Evolutionary conservation across 2,113 vertebrate species (phyloP).

Genomic region (Arenaria interpres): DNA sequence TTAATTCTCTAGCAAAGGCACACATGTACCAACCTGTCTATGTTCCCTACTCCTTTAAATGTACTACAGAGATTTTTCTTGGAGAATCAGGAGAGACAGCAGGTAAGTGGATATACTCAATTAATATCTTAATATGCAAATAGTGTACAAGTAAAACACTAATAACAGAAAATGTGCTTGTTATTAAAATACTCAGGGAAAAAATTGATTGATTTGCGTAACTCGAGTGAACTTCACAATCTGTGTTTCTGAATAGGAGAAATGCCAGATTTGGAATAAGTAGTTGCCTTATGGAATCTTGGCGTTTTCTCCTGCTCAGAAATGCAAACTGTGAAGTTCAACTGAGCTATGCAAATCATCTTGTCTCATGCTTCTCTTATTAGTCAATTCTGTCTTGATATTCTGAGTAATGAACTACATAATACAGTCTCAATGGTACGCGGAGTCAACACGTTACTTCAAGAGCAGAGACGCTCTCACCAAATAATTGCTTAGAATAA

Average conservation of each 20-base stretch:
- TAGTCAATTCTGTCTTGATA: constrained; percentile 42
- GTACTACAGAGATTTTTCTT: not conserved
- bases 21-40: constrained; percentile 25
- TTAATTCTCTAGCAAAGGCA: constrained; percentile 16
- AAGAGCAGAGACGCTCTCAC: not conserved
- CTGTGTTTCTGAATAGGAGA: constrained; percentile 60
- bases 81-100: not conserved
- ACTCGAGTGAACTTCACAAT: constrained; percentile 51
- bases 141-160: not conserved
- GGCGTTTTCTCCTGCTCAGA: constrained; percentile 55
- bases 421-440: not conserved
- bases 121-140: not conserved
- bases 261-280: constrained; percentile 64
- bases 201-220: constrained; percentile 10
- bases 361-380: constrained; percentile 49
- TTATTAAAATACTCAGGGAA: not conserved
- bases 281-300: constrained; percentile 62
- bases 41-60: constrained; percentile 13
- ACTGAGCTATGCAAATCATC: constrained; percentile 50
- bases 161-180: not conserved
- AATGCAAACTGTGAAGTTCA: constrained; percentile 66
- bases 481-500: constrained; percentile 24
- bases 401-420: constrained; percentile 30
- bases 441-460: constrained; percentile 16
- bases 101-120: not conserved